A percentile compares a stretch with the other conserved stretches of the same genome.
Evolutionary conservation across 1,140 invertebrate genomes (phyloP).

Genomic region (Dreissena polymorpha): DNA sequence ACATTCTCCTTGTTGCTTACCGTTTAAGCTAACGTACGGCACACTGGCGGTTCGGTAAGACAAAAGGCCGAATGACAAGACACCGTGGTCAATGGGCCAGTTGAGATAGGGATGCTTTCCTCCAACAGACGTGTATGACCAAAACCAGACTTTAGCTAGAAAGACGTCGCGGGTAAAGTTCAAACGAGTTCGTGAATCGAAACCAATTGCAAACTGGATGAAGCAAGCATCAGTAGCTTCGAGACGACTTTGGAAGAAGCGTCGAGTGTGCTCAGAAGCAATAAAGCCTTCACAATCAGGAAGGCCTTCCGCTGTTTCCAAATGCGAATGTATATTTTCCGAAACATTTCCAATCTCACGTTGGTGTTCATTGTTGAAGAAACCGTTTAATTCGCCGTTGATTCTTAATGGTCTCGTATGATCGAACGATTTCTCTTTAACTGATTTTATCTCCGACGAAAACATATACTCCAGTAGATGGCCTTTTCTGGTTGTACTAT

Average conservation of each 20-base stretch:
- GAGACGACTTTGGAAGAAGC: not conserved
- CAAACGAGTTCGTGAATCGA: not conserved
- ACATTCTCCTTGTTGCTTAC: not conserved
- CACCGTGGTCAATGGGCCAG: not conserved
- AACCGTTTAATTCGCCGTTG: too few relatives aligned
- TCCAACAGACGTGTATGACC: not conserved
- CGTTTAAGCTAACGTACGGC: not conserved
- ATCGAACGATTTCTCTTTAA: too few relatives aligned
- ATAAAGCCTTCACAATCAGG: not conserved
- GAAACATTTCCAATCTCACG: too few relatives aligned
- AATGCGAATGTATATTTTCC: too few relatives aligned
- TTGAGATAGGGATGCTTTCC: not conserved
- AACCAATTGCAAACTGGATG: not conserved
- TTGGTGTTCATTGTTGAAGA: too few relatives aligned
- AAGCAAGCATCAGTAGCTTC: not conserved
- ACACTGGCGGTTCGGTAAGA: not conserved
- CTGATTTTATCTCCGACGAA: too few relatives aligned
- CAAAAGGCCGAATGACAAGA: not conserved
- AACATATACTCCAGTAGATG: too few relatives aligned
- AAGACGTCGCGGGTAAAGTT: not conserved
- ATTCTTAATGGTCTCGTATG: too few relatives aligned
- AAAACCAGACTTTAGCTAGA: not conserved
- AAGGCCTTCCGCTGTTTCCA: not conserved
- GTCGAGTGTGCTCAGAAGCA: not conserved
- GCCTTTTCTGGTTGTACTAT: too few relatives aligned